Conservation (phyloP, 2,888 invertebrate species). For the Andrena praecox region DNA sequence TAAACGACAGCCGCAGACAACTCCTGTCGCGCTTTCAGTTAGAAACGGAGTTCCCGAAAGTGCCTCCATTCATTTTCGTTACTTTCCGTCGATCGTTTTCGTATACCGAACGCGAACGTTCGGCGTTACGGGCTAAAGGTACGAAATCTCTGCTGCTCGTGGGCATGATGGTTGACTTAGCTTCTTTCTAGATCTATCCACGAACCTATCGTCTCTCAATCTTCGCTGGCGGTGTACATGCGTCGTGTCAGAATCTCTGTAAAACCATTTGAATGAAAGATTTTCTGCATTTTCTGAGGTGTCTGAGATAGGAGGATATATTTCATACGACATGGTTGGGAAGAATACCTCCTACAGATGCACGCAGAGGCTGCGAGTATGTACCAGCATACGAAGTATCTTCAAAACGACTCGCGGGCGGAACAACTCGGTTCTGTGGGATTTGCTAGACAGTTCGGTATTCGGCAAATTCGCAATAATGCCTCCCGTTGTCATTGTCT, state of each 20-base stretch:
- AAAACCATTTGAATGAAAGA: not conserved
- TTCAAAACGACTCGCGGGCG: slow-evolving; percentile 52
- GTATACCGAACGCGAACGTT: no score
- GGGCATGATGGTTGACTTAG: no score
- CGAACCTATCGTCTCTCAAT: not conserved
- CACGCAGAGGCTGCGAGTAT: not conserved
- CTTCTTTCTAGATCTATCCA: not conserved
- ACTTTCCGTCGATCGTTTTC: not conserved
- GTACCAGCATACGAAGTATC: slow-evolving; percentile 29
- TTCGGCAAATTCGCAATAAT: slow-evolving; percentile 72
- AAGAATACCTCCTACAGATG: not conserved
- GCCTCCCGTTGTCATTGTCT: slow-evolving; percentile 53
- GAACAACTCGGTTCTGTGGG: slow-evolving; percentile 47
- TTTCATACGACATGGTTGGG: not conserved
- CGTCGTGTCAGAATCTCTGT: not conserved
- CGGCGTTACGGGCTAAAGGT: no score
- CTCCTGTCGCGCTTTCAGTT: not conserved
- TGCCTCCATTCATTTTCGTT: not conserved
- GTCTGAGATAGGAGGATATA: not conserved
- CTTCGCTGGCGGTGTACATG: not conserved
- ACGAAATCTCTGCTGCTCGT: no score
- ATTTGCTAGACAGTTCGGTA: slow-evolving; percentile 53
- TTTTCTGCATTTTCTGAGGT: not conserved
- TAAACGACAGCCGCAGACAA: slow-evolving; percentile 50
- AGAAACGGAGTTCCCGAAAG: not conserved